Base-by-base conservation (phyloP, 2,797 vertebrate species). In the Phyllotis vaccarum region DNA sequence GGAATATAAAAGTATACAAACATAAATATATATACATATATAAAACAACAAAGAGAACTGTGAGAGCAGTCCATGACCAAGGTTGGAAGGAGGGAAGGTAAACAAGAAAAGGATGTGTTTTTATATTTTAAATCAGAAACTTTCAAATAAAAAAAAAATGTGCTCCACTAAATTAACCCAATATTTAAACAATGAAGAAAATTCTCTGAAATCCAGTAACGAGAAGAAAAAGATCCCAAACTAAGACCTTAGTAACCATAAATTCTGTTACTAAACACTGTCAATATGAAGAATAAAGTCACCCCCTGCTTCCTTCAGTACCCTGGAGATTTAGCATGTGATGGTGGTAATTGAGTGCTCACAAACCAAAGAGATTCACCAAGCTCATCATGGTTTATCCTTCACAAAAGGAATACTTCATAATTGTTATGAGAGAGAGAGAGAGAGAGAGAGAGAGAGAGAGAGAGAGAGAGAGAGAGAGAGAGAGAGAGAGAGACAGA, bases 201-300 rank as follows among this genome's bases (percentile, higher is more conserved):
- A 46, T 46, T 22, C 29, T 89, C 96, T 83, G 82, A 95, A 95
- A 94, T 60, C 27, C 3, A 78, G 16, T n/a, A 40, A 46, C 83
- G 60, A 49, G 49, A 66, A 66, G 9, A 21, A 40, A 43, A 17
- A 72, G 12, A 68, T 40, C 9, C 5, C 49, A 62, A 40, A 70
- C 49, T 40, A 40, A 54, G 46, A 78, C 43, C 54, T 54, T 6
- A 74, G 5, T 24, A 60, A 29, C 31, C 40, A 94, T 22, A 87
- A 96, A 78, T 37, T 70, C 16, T 92, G 5, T 83, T 64, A 14
- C 34, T 79, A 86, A 88, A 94, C 64, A 46, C 40, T 86, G 29
- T 43, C 19, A 49, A 16, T 19, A 31, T 27, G 66, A 96, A 85
- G 49, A 74, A 80, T 40, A 5, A 79, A 75, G 4, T 43, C 74